These are phyloP conservation scores for Cebidichthys violaceus DNA, from an alignment of 2,113 vertebrate genomes.

Conservation along the genomic window DNA sequence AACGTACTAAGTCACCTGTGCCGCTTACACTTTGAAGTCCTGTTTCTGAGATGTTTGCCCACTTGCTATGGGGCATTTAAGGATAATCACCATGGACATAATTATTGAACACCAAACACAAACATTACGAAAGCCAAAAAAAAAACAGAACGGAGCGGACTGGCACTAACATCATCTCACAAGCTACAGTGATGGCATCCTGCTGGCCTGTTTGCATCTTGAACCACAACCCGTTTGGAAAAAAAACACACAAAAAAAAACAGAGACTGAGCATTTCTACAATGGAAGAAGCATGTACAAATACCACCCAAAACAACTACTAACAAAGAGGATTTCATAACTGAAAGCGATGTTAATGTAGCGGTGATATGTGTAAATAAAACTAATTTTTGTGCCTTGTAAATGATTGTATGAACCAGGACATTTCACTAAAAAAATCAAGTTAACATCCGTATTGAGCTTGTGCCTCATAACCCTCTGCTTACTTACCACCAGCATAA, in stretches of 20 bases:
- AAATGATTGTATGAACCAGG: slow-evolving; percentile 90
- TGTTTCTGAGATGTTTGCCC: slow-evolving; percentile 98
- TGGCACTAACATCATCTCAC: slow-evolving; percentile 93
- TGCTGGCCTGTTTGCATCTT: slow-evolving; percentile 92
- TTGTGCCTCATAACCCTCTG: slow-evolving; percentile 92
- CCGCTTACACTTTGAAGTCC: slow-evolving; percentile 97
- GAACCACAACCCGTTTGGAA: slow-evolving; percentile 82
- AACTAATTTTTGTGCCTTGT: slow-evolving; percentile 95
- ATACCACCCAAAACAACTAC: slow-evolving; percentile 84
- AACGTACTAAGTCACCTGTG: slow-evolving; percentile 94
- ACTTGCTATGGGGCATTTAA: slow-evolving; percentile 94
- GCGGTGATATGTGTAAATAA: slow-evolving; percentile 92
- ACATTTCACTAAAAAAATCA: slow-evolving; percentile 87
- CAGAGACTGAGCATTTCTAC: slow-evolving; percentile 80
- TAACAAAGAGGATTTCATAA: slow-evolving; percentile 89
- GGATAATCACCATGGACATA: slow-evolving; percentile 93
- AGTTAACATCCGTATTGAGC: slow-evolving; percentile 90
- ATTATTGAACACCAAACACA: slow-evolving; percentile 86
- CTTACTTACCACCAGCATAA: slow-evolving; percentile 91
- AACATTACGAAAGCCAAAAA: slow-evolving; percentile 74
- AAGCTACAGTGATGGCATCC: slow-evolving; percentile 88
- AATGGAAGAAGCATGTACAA: slow-evolving; percentile 86
- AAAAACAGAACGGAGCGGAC: slow-evolving; percentile 86
- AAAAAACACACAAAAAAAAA: slow-evolving; percentile 67
- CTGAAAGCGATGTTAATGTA: slow-evolving; percentile 81